Base-by-base conservation (phyloP, 2,888 invertebrate species). In the Erpobdella octoculata region DNA sequence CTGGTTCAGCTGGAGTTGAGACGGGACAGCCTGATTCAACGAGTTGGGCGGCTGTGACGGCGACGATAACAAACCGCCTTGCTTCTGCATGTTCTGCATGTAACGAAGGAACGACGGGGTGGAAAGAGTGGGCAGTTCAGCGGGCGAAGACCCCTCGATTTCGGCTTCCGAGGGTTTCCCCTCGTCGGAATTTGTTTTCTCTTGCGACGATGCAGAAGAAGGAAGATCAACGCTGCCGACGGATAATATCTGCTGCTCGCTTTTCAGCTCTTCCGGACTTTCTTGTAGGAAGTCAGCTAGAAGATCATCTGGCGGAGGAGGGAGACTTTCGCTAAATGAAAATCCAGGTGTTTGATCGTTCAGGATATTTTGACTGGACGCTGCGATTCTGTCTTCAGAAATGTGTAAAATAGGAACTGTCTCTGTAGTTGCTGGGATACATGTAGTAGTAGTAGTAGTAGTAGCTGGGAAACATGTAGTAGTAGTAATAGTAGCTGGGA, bases 81-180 rank as follows among this genome's bases (percentile, higher is more conserved):
- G 62, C 62, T 62, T 62, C 62, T 62, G 62, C 35, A 28, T 62
- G 35, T 33, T 62, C 35, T 62, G 62, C 62, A 62, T 62, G 62
- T 62, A 62, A 18, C n/a, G 28, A 31, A 62, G 31, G 18, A 62
- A 28, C 12, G 62, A 62, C n/a, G 62, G 62, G 1, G 31, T 12
- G 3, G 62, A 62, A 33, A 62, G 62, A 9, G 62, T 28, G 3
- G 62, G 62, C 3, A 62, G 33, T 31, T 62, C 35, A 8, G 18
- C n/a, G n/a, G n/a, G n/a, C n/a, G n/a, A n/a, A n/a, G n/a, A n/a
- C 35, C 12, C 31, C 28, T 28, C 62, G 8, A 33, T 31, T 21
- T 1, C 35, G 8, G 62, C 31, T 35, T 28, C 9, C 41, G 41
- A 41, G n/a, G n/a, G n/a, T n/a, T n/a, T n/a, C n/a, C n/a, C n/a